phyloP scores from a whole-genome alignment of 2,113 vertebrate species.

The Rhinolophus sinicus region DNA sequence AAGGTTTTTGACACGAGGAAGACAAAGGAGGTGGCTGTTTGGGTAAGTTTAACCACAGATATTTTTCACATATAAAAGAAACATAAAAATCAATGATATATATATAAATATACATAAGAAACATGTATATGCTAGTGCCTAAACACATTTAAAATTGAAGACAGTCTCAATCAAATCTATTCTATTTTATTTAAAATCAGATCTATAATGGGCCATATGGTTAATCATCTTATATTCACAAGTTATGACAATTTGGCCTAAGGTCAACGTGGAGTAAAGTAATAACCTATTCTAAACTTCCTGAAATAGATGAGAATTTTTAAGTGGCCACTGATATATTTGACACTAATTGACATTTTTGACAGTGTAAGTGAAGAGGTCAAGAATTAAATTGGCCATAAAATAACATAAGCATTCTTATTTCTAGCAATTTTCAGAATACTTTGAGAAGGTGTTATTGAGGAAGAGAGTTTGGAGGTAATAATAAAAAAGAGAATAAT shows the following conservation, averaged over 20 bases:
- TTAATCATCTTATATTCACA: background rate
- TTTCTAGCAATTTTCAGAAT: background rate
- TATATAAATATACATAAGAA: background rate
- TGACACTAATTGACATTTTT: constrained; percentile 57
- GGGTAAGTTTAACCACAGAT: background rate
- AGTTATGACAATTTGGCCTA: background rate
- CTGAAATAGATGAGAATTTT: background rate
- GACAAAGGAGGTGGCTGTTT: background rate
- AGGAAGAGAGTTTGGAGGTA: background rate
- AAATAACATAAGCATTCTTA: background rate
- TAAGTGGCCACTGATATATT: background rate
- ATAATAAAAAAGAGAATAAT: background rate
- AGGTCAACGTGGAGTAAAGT: background rate
- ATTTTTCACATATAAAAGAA: background rate
- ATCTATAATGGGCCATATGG: background rate
- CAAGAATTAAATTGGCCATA: constrained; percentile 33
- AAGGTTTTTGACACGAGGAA: background rate
- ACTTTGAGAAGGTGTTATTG: background rate
- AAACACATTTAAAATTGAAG: background rate
- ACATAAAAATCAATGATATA: background rate
- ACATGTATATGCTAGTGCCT: background rate
- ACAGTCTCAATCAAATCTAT: background rate
- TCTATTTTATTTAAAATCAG: background rate
- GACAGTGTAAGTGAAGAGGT: background rate
- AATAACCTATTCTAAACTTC: background rate